These are phyloP conservation scores for Drosophila buzzatii DNA, from an alignment of 2,888 invertebrate species.

Conservation along the genomic window DNA sequence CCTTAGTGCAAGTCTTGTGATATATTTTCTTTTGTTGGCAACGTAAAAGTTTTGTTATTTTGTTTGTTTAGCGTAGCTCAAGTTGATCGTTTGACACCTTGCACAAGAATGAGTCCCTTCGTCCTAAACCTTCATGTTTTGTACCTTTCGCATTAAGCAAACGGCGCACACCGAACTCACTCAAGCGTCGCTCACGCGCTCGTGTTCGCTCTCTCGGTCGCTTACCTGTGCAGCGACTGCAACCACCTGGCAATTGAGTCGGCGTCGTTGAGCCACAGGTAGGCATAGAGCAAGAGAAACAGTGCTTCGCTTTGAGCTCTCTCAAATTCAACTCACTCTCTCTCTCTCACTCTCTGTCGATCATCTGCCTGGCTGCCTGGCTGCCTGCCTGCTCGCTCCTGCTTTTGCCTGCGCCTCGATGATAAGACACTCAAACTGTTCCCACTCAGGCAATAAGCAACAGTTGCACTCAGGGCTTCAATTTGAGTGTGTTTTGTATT, in stretches of 20 bases:
- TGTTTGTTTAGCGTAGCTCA: slow-evolving; percentile 48
- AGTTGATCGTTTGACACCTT: slow-evolving; percentile 85
- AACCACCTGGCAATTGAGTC: slow-evolving; percentile 44
- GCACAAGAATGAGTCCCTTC: slow-evolving; percentile 87
- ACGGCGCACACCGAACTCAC: slow-evolving; percentile 18
- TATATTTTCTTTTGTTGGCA: slow-evolving; percentile 25
- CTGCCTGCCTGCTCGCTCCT: slow-evolving; percentile 19
- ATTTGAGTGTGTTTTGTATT: slow-evolving; percentile 1
- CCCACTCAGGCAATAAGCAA: slow-evolving; percentile 20
- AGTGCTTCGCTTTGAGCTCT: slow-evolving; percentile 9
- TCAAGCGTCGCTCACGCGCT: slow-evolving; percentile 7
- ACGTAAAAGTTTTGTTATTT: slow-evolving; percentile 2
- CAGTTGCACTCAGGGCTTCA: slow-evolving; percentile 7
- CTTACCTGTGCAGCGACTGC: slow-evolving; percentile 40
- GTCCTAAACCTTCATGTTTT: slow-evolving; percentile 86
- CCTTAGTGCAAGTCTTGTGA: neutral
- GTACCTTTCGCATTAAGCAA: slow-evolving; percentile 76
- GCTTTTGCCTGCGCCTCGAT: neutral
- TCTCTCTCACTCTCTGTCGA: slow-evolving; percentile 8
- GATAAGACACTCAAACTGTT: slow-evolving; percentile 23
- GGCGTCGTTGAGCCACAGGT: slow-evolving; percentile 34
- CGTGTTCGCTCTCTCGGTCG: neutral
- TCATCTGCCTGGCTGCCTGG: neutral
- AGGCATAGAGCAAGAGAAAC: slow-evolving; percentile 5
- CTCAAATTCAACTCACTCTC: neutral